phyloP scores from a whole-genome alignment of 2,888 invertebrate species.

The Torymus tubicola region DNA sequence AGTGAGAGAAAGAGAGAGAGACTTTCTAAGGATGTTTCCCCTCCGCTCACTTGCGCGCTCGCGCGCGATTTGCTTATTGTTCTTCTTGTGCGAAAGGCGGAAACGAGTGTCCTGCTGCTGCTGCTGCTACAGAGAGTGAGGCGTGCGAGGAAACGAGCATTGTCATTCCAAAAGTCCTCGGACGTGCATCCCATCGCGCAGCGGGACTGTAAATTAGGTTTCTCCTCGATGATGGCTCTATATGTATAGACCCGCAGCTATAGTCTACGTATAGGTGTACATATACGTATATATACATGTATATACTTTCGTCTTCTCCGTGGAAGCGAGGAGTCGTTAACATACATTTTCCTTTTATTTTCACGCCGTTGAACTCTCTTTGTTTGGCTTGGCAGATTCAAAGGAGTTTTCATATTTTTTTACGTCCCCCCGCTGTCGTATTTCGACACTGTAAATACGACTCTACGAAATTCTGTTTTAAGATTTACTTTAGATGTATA shows the following conservation, averaged over 20 bases:
- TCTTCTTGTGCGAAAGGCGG: constrained; percentile 49
- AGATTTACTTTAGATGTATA: too few species aligned
- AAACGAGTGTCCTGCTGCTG: constrained; percentile 42
- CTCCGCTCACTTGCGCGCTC: background rate
- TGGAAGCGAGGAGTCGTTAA: constrained; percentile 18
- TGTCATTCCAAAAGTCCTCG: constrained; percentile 50
- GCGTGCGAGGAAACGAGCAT: constrained; percentile 31
- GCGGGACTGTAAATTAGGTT: constrained; percentile 48
- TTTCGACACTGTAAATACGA: too few species aligned
- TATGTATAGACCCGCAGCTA: too few species aligned
- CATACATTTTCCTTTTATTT: constrained; percentile 37
- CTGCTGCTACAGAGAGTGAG: background rate
- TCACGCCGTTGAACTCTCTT: constrained; percentile 11
- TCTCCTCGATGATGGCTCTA: constrained; percentile 25
- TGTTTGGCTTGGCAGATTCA: background rate
- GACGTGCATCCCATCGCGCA: constrained; percentile 35
- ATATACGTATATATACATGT: too few species aligned
- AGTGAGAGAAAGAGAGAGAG: constrained; percentile 1
- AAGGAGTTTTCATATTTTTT: background rate
- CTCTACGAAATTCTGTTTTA: too few species aligned
- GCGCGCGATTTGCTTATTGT: constrained; percentile 50
- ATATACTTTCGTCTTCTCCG: background rate
- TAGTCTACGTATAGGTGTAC: background rate
- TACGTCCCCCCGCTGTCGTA: background rate
- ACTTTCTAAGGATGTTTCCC: constrained; percentile 54